These are phyloP conservation scores for Hipposideros larvatus DNA, from an alignment of 2,797 vertebrate species.

Conservation along the genomic window DNA sequence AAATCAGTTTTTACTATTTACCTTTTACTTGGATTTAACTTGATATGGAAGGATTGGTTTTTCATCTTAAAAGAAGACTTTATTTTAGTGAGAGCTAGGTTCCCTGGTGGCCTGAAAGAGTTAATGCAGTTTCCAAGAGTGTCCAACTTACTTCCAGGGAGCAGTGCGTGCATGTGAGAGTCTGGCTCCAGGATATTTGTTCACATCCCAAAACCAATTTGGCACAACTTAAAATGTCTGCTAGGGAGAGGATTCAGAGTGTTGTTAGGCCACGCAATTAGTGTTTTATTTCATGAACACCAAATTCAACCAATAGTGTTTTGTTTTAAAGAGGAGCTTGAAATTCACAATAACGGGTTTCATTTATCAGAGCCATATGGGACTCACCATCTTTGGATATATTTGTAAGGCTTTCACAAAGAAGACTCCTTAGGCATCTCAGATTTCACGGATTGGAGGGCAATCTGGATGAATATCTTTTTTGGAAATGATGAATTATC, in stretches of 20 bases:
- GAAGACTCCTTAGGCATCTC: constrained; percentile 83
- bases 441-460: constrained; percentile 83
- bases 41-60: constrained; percentile 53
- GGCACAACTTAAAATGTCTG: constrained; percentile 86
- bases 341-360: constrained; percentile 85
- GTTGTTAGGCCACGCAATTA: constrained; percentile 87
- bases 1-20: constrained; percentile 67
- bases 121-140: constrained; percentile 83
- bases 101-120: constrained; percentile 83
- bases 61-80: constrained; percentile 76
- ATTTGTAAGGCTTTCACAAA: constrained; percentile 85
- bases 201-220: constrained; percentile 85
- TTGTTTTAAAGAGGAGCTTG: constrained; percentile 87
- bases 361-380: constrained; percentile 87
- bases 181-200: constrained; percentile 84
- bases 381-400: constrained; percentile 83
- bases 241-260: constrained; percentile 85
- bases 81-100: constrained; percentile 68
- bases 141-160: constrained; percentile 84
- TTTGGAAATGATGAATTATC: constrained; percentile 82
- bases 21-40: constrained; percentile 60
- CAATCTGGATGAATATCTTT: constrained; percentile 80
- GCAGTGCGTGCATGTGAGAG: constrained; percentile 82
- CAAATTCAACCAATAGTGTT: constrained; percentile 85
- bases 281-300: constrained; percentile 85